Conservation (phyloP, 2,888 invertebrate genomes). For the Plagodis pulveraria region DNA sequence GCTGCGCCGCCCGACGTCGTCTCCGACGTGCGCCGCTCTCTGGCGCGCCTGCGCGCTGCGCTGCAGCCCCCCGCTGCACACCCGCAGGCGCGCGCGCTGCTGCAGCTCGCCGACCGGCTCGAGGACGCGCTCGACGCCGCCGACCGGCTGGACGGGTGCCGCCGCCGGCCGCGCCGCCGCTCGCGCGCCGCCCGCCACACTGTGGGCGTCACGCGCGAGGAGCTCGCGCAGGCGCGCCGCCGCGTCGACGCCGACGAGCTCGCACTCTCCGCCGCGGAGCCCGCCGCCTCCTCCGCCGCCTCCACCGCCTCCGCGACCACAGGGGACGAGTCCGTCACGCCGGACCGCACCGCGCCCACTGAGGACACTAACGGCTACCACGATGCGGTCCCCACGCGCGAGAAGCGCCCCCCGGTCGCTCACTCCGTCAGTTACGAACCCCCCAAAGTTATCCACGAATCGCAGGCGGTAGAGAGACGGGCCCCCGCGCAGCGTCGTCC, state of each 20-base stretch:
- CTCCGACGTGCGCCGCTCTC: slow-evolving; percentile 91
- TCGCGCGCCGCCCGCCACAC: slow-evolving; percentile 90
- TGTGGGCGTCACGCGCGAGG: slow-evolving; percentile 92
- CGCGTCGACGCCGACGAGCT: slow-evolving; percentile 86
- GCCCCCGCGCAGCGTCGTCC: slow-evolving; percentile 57
- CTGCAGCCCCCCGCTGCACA: slow-evolving; percentile 84
- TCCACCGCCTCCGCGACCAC: slow-evolving; percentile 60
- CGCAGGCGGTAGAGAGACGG: slow-evolving; percentile 60
- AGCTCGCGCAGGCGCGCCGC: slow-evolving; percentile 91
- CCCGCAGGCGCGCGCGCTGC: slow-evolving; percentile 85
- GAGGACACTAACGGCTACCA: slow-evolving; percentile 56
- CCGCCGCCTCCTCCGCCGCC: slow-evolving; percentile 76
- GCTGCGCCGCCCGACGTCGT: slow-evolving; percentile 86
- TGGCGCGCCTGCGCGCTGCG: slow-evolving; percentile 90
- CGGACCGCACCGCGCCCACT: slow-evolving; percentile 57
- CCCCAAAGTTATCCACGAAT: slow-evolving; percentile 53
- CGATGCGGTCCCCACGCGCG: slow-evolving; percentile 56
- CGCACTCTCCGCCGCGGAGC: slow-evolving; percentile 46
- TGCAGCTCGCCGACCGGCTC: slow-evolving; percentile 88
- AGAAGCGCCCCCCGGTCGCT: slow-evolving; percentile 55
- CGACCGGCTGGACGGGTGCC: slow-evolving; percentile 70
- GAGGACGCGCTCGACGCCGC: slow-evolving; percentile 84
- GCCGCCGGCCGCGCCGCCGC: slow-evolving; percentile 80
- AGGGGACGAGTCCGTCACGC: slow-evolving; percentile 59
- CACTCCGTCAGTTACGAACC: slow-evolving; percentile 61